phyloP scores from a whole-genome alignment of 2,113 vertebrate species.

The Perca fluviatilis region DNA sequence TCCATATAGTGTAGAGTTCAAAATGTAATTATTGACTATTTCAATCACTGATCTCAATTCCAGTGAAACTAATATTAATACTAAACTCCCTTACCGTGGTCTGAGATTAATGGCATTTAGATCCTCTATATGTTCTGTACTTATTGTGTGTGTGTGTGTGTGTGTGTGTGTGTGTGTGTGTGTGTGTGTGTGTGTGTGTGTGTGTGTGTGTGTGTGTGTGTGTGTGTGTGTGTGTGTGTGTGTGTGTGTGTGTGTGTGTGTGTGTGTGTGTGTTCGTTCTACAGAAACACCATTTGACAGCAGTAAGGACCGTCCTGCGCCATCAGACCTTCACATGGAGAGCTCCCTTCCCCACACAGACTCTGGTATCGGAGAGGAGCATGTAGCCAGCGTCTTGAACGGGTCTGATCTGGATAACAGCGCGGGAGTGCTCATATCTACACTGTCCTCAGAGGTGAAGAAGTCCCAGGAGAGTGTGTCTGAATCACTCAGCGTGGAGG shows the following conservation, averaged over 20 bases:
- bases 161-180: too few species aligned
- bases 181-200: too few species aligned
- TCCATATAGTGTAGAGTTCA: not conserved
- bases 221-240: too few species aligned
- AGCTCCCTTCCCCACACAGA: constrained; percentile 90
- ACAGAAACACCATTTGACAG: constrained; percentile 90
- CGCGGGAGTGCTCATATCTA: constrained; percentile 86
- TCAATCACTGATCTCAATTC: not conserved
- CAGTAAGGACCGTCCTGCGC: constrained; percentile 83
- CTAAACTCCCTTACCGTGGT: too few species aligned
- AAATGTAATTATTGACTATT: not conserved
- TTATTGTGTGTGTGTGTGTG: too few species aligned
- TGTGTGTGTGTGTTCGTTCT: not conserved
- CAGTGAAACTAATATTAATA: not conserved
- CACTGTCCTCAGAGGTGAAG: constrained; percentile 91
- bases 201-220: too few species aligned
- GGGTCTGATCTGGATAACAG: constrained; percentile 88
- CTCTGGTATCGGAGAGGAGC: constrained; percentile 92
- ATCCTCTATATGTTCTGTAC: too few species aligned
- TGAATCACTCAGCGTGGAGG: constrained; percentile 83
- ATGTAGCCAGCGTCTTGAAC: constrained; percentile 88
- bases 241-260: too few species aligned
- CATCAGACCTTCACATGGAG: constrained; percentile 85
- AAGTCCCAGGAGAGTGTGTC: constrained; percentile 90
- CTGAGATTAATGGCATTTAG: too few species aligned